Conservation (phyloP, 2,113 vertebrate genomes). For the Pteropus alecto region DNA sequence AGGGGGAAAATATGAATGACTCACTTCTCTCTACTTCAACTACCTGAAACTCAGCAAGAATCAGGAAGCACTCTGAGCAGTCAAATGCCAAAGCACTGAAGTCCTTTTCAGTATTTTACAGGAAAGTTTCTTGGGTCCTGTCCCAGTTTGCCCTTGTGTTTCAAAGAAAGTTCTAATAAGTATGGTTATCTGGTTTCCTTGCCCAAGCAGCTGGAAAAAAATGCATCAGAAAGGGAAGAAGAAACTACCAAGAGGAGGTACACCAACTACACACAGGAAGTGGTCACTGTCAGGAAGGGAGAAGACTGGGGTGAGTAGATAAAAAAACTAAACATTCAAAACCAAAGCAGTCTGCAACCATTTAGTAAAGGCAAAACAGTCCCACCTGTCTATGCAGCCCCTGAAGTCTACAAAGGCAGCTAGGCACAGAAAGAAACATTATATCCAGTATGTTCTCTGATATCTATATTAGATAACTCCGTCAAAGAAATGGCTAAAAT, state of each 20-base stretch:
- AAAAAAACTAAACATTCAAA: background rate
- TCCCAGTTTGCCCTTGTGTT: background rate
- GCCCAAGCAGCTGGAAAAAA: constrained; percentile 14
- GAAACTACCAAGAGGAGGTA: background rate
- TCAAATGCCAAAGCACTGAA: background rate
- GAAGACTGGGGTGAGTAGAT: background rate
- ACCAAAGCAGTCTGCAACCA: background rate
- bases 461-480: background rate
- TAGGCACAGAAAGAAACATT: background rate
- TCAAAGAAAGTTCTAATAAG: background rate
- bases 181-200: constrained; percentile 35
- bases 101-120: background rate
- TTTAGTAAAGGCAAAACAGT: constrained; percentile 9
- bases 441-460: background rate
- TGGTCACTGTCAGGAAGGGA: background rate
- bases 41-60: background rate
- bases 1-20: background rate
- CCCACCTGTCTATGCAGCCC: background rate
- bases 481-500: constrained; percentile 3
- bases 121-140: background rate
- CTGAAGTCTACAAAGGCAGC: background rate
- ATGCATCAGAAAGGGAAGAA: background rate
- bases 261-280: background rate
- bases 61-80: background rate
- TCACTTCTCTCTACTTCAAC: constrained; percentile 3